Percentiles rank a stretch among this genome's conserved stretches.
Conservation (phyloP, 2,797 vertebrate genomes). For the Balearica regulorum region DNA sequence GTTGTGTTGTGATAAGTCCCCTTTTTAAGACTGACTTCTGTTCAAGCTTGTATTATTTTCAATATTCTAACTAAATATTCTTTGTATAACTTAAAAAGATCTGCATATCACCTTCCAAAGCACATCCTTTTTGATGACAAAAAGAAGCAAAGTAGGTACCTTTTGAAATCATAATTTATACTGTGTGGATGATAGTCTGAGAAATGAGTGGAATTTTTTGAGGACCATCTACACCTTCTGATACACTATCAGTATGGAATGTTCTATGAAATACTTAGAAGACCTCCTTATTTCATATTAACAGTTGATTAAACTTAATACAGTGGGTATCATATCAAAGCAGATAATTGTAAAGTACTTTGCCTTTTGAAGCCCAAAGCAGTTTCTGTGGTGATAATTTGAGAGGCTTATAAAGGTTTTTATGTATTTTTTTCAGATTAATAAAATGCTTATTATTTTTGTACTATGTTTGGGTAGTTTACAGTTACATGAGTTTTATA, state of each 20-base stretch:
- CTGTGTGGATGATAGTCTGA: not conserved
- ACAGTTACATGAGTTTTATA: slow-evolving; percentile 58
- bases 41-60: not conserved
- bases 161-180: not conserved
- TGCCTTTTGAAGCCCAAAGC: not conserved
- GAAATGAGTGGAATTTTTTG: not conserved
- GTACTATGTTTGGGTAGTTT: not conserved
- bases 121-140: not conserved
- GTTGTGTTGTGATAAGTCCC: not conserved
- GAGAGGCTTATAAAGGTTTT: slow-evolving; percentile 1
- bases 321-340: slow-evolving; percentile 9
- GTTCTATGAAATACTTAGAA: not conserved
- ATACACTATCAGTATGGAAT: not conserved
- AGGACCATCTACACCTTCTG: not conserved
- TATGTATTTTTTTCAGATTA: not conserved
- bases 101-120: not conserved
- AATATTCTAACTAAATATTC: not conserved
- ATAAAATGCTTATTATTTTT: slow-evolving; percentile 26
- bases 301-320: slow-evolving; percentile 35
- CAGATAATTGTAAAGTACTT: not conserved
- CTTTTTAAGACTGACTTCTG: not conserved
- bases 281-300: not conserved
- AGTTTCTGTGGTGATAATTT: slow-evolving; percentile 31
- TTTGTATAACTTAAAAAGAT: not conserved
- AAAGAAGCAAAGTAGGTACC: not conserved